These are phyloP conservation scores for Tetraneura akinire DNA, from an alignment of 1,140 invertebrate species.

Conservation along the genomic window DNA sequence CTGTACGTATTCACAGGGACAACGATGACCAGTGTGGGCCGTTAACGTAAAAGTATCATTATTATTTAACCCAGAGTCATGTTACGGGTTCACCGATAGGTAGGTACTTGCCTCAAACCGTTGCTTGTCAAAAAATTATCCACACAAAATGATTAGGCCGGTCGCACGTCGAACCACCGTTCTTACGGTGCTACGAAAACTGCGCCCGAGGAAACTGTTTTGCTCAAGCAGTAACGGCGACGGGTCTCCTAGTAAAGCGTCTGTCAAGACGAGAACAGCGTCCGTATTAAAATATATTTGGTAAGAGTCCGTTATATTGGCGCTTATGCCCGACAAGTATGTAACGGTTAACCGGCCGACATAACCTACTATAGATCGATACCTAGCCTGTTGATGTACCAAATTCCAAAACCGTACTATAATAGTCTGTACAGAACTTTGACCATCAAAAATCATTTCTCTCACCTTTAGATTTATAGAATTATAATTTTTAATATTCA, in stretches of 20 bases:
- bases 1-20: conserved; percentile 42
- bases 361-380: neutral
- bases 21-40: neutral
- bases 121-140: too few relatives aligned
- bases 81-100: neutral
- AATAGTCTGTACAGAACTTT: too few relatives aligned
- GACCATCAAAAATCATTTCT: too few relatives aligned
- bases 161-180: neutral
- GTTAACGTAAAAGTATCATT: neutral
- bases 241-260: neutral
- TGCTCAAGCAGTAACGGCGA: neutral
- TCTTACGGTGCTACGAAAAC: neutral
- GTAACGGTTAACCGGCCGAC: neutral
- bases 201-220: neutral
- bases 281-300: conserved; percentile 40
- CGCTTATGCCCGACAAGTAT: neutral
- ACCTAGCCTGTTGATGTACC: neutral
- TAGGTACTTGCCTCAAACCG: neutral
- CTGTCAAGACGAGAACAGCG: conserved; percentile 22
- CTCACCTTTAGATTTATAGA: too few relatives aligned
- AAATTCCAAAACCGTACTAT: too few relatives aligned
- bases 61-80: neutral
- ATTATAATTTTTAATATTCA: too few relatives aligned
- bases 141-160: conserved; percentile 21
- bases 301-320: conserved; percentile 33